Percentiles rank a stretch among this genome's conserved stretches.
phyloP scores from a whole-genome alignment of 2,113 vertebrate genomes.

The Pantherophis guttatus region DNA sequence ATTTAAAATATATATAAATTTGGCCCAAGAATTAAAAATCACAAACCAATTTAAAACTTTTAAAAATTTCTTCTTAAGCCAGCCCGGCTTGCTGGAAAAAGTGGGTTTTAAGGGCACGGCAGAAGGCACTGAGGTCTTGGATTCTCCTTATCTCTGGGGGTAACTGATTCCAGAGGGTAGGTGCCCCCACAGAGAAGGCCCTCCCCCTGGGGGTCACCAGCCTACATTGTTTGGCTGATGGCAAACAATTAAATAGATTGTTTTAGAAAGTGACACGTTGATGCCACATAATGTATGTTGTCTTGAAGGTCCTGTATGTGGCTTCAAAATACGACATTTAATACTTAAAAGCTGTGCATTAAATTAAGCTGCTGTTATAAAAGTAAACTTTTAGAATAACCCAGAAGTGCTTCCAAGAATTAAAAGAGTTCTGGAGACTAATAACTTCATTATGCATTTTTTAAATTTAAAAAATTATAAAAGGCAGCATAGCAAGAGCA shows the following conservation, averaged over 20 bases:
- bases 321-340: neutral
- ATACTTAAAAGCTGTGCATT: neutral
- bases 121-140: no score
- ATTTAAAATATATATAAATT: no score
- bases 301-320: neutral
- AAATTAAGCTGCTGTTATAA: neutral
- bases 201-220: no score
- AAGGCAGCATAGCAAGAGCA: neutral
- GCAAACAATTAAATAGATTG: neutral
- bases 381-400: neutral
- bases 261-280: neutral
- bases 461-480: neutral
- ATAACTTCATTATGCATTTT: neutral
- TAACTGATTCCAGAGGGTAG: no score
- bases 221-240: no score
- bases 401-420: neutral
- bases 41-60: no score
- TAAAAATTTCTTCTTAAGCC: no score
- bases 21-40: no score
- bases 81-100: no score
- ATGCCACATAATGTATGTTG: neutral
- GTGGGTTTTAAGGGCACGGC: no score
- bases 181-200: no score
- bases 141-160: no score
- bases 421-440: neutral